A percentile compares a stretch with the other conserved stretches of the same genome.
These are phyloP conservation scores for Microchirus variegatus DNA, from an alignment of 2,797 vertebrate species.

Conservation along the genomic window DNA sequence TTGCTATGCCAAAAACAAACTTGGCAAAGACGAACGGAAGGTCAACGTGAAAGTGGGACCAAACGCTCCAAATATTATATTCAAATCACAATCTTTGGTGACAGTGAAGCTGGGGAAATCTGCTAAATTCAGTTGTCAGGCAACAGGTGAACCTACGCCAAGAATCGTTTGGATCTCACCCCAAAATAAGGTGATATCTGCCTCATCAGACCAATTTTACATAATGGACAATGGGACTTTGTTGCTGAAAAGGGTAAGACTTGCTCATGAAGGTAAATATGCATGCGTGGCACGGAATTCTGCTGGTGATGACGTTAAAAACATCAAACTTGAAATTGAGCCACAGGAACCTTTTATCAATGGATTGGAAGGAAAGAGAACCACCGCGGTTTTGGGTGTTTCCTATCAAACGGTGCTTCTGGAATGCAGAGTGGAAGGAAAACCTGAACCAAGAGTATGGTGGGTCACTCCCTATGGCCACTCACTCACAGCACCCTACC, in stretches of 20 bases:
- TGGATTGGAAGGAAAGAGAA: constrained; percentile 63
- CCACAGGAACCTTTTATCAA: constrained; percentile 77
- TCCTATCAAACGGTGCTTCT: constrained; percentile 81
- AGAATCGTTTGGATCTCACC: constrained; percentile 83
- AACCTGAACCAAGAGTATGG: constrained; percentile 78
- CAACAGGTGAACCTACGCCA: constrained; percentile 74
- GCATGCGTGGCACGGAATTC: constrained; percentile 79
- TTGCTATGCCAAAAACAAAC: constrained; percentile 82
- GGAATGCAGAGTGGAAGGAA: constrained; percentile 79
- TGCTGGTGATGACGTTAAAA: constrained; percentile 80
- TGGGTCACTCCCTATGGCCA: constrained; percentile 81
- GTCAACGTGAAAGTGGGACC: constrained; percentile 78
- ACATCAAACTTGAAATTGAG: constrained; percentile 75
- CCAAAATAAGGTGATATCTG: constrained; percentile 69
- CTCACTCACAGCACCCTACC: constrained; percentile 74
- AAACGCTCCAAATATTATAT: constrained; percentile 69
- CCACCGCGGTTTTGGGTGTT: constrained; percentile 67
- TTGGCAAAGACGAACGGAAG: constrained; percentile 83
- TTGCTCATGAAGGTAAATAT: constrained; percentile 81
- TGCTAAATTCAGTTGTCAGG: constrained; percentile 75
- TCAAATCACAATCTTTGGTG: constrained; percentile 64
- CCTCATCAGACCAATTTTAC: constrained; percentile 70
- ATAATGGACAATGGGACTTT: constrained; percentile 72
- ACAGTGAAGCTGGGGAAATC: constrained; percentile 71
- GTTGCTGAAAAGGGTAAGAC: constrained; percentile 73